A percentile compares a stretch with the other conserved stretches of the same genome.
Evolutionary conservation across 2,888 invertebrate species (phyloP).

Genomic region (Sinelater perroti): DNA sequence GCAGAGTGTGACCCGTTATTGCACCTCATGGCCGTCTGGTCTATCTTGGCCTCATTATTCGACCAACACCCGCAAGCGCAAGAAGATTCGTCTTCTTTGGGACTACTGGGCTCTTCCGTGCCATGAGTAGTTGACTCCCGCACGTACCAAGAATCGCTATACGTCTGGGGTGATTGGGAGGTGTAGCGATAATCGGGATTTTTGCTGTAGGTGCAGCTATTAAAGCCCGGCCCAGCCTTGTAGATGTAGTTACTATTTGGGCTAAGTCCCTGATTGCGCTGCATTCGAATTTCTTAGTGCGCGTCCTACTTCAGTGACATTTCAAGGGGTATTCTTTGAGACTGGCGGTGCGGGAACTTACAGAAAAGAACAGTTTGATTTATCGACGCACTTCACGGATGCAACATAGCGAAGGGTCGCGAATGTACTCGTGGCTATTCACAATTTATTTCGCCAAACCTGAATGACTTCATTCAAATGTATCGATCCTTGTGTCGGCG

Average conservation of each 20-base stretch:
- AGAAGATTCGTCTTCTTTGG: slow-evolving; percentile 31
- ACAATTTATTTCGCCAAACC: slow-evolving; percentile 4
- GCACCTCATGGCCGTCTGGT: slow-evolving; percentile 27
- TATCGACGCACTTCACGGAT: not conserved
- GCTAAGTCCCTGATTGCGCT: slow-evolving; percentile 44
- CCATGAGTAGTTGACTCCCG: slow-evolving; percentile 45
- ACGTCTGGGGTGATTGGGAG: slow-evolving; percentile 50
- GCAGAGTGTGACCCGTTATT: slow-evolving; percentile 34
- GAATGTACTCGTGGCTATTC: not conserved
- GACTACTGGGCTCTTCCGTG: slow-evolving; percentile 23
- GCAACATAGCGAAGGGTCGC: not conserved
- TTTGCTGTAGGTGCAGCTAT: slow-evolving; percentile 36
- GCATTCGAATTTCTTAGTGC: slow-evolving; percentile 23
- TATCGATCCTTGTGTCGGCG: slow-evolving; percentile 6
- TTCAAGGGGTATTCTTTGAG: not conserved
- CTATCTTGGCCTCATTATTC: slow-evolving; percentile 34
- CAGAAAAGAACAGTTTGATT: not conserved
- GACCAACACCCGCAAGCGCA: slow-evolving; percentile 42
- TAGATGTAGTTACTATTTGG: slow-evolving; percentile 45
- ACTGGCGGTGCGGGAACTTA: no score
- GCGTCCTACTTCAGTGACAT: not conserved
- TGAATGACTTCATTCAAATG: slow-evolving; percentile 8
- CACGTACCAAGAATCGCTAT: slow-evolving; percentile 54
- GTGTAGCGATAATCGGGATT: slow-evolving; percentile 40
- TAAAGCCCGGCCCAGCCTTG: slow-evolving; percentile 42